phyloP scores from a whole-genome alignment of 2,888 invertebrate species.

The Cerastis rubricosa region DNA sequence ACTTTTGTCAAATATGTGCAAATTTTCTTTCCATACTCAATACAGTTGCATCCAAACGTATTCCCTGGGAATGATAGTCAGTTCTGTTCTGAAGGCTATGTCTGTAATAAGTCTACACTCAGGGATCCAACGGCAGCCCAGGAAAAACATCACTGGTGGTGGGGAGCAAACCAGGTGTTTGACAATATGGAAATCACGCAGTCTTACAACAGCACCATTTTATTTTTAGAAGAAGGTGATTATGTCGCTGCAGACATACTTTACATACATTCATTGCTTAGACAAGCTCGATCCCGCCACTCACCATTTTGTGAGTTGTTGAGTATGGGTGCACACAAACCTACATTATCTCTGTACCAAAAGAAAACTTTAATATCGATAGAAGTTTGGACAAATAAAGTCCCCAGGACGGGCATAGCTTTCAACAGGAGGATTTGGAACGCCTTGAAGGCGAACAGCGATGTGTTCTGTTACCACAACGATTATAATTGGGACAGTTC shows the following conservation, averaged over 20 bases:
- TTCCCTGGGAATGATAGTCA: conserved; percentile 74
- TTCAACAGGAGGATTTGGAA: conserved; percentile 75
- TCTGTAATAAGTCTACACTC: conserved; percentile 63
- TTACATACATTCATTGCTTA: conserved; percentile 66
- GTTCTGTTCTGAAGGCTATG: conserved; percentile 68
- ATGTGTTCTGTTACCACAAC: conserved; percentile 73
- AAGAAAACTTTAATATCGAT: conserved; percentile 52
- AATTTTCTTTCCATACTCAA: conserved; percentile 74
- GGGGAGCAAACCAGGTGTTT: conserved; percentile 75
- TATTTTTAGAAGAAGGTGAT: conserved; percentile 72
- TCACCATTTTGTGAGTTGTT: conserved; percentile 74
- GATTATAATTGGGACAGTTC: conserved; percentile 76
- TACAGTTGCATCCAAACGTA: conserved; percentile 72
- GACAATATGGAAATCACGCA: conserved; percentile 65
- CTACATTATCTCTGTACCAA: conserved; percentile 55
- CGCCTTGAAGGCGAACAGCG: conserved; percentile 65
- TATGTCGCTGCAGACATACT: conserved; percentile 75
- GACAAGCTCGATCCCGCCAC: conserved; percentile 36
- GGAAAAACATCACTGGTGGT: conserved; percentile 79
- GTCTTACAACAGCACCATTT: conserved; percentile 60
- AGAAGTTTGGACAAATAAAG: conserved; percentile 66
- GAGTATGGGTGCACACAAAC: conserved; percentile 69
- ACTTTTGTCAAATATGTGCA: conserved; percentile 63
- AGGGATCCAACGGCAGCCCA: conserved; percentile 69
- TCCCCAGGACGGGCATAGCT: conserved; percentile 69